These are phyloP conservation scores for Caretta caretta DNA, from an alignment of 2,113 vertebrate species.

Conservation along the genomic window DNA sequence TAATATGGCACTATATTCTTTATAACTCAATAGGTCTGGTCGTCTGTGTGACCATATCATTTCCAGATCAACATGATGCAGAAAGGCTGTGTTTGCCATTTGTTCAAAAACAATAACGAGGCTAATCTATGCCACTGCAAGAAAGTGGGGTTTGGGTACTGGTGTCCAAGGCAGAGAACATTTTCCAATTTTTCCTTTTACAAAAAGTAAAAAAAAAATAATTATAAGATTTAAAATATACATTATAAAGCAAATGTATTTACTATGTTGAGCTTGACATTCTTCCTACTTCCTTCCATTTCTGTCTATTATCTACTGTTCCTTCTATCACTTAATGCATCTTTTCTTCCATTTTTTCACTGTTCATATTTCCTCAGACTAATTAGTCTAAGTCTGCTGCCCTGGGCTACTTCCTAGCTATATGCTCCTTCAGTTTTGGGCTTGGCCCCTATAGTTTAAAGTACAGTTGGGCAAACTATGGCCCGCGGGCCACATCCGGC, in stretches of 20 bases:
- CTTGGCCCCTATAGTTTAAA: no score
- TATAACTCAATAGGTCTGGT: neutral
- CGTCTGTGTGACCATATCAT: neutral
- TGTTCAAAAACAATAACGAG: neutral
- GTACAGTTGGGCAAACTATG: no score
- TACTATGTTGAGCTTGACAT: neutral
- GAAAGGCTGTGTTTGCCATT: conserved; percentile 9
- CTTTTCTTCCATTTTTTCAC: neutral
- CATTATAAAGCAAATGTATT: neutral
- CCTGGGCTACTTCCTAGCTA: no score
- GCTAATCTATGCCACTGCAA: neutral
- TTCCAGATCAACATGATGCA: conserved; percentile 5
- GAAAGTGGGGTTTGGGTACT: neutral
- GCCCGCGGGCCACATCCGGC: no score
- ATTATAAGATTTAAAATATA: conserved; percentile 39
- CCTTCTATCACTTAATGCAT: neutral
- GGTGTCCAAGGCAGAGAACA: neutral
- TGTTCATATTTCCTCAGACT: conserved; percentile 1
- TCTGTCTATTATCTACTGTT: conserved; percentile 21
- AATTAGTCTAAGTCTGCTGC: neutral
- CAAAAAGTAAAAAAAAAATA: conserved; percentile 15
- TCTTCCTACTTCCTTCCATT: conserved; percentile 27
- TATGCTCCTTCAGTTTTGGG: no score
- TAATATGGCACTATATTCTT: neutral
- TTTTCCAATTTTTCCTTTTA: neutral